Evolutionary conservation across 92 coral and sea anemone genomes (phyloP).

Genomic region (Phenganax subtilis): DNA sequence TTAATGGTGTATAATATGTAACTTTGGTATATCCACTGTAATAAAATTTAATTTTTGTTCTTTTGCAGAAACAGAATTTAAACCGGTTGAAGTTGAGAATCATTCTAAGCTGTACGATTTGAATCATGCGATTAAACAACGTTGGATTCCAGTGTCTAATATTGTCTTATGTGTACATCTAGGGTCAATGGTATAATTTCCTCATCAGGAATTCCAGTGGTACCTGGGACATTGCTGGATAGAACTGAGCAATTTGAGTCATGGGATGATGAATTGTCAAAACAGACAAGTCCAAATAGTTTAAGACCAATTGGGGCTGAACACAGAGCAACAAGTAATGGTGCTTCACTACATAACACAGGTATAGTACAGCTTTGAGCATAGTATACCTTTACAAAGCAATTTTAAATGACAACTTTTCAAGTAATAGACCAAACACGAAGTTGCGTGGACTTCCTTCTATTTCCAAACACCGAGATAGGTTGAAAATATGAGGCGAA

Average conservation of each 20-base stretch:
- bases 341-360: neutral
- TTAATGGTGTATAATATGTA: no score
- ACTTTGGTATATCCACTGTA: no score
- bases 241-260: slow-evolving; percentile 13
- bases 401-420: no score
- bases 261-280: slow-evolving; percentile 23
- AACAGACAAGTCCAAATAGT: slow-evolving; percentile 5
- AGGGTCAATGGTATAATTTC: slow-evolving; percentile 23
- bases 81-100: neutral
- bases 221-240: slow-evolving; percentile 6
- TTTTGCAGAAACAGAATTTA: slow-evolving; percentile 8
- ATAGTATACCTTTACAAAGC: no score
- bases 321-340: slow-evolving; percentile 19
- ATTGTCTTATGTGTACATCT: neutral
- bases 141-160: neutral
- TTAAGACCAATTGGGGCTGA: slow-evolving; percentile 38
- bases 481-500: no score
- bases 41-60: neutral
- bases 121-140: neutral
- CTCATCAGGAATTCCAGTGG: slow-evolving; percentile 1
- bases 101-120: slow-evolving; percentile 4
- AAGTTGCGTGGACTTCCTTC: no score
- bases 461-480: no score
- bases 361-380: neutral
- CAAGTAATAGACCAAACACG: no score